Evolutionary conservation across 2,888 invertebrate species (phyloP), one percentile per base, ranked within the genome.

Genomic region (Dasypogon diadema): DNA sequence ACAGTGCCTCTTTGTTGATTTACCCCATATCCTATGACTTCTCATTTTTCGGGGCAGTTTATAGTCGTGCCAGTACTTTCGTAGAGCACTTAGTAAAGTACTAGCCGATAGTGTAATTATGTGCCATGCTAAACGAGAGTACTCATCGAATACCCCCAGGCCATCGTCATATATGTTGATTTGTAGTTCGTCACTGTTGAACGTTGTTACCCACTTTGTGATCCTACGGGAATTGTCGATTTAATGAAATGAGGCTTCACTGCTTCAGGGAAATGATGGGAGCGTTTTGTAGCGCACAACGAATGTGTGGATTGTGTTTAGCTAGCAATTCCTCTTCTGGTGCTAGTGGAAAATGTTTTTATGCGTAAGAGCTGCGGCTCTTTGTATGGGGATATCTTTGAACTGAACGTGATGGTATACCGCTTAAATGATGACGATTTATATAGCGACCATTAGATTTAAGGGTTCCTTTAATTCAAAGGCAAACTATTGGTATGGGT

Each of bases 231-330:
- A 48, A 48, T 16, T 48, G 16, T 16, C 48, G 4, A 14, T 12
- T 48, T 48, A 48, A 48, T 48, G 48, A 48, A 48, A 48, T 48
- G 48, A 48, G 48, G n/a, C 48, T 30, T 30, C n/a, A n/a, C n/a
- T n/a, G n/a, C n/a, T n/a, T n/a, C n/a, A n/a, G n/a, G n/a, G n/a
- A n/a, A n/a, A n/a, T n/a, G n/a, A n/a, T n/a, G n/a, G n/a, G n/a
- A n/a, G n/a, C n/a, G n/a, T n/a, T n/a, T n/a, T n/a, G n/a, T n/a
- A n/a, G n/a, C n/a, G n/a, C n/a, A n/a, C n/a, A n/a, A n/a, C n/a
- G n/a, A n/a, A n/a, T n/a, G n/a, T n/a, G n/a, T n/a, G n/a, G n/a
- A n/a, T n/a, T n/a, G n/a, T n/a, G n/a, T n/a, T n/a, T n/a, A n/a
- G n/a, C n/a, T n/a, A n/a, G n/a, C n/a, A n/a, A n/a, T n/a, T n/a